phyloP scores from a whole-genome alignment of 2,888 invertebrate species.

The Pyralis farinalis region DNA sequence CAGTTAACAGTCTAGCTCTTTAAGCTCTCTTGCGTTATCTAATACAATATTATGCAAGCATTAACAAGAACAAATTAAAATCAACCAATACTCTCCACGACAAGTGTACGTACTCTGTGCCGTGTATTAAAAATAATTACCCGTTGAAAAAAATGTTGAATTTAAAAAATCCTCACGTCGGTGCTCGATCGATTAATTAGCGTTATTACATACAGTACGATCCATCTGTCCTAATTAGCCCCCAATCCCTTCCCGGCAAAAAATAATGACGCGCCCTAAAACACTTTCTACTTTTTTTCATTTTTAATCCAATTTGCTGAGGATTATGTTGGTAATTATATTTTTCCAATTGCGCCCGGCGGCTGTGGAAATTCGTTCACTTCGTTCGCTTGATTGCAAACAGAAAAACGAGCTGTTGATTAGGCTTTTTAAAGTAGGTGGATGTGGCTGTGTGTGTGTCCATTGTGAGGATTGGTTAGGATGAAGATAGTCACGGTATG shows the following conservation, averaged over 20 bases:
- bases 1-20: no score
- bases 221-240: conserved; percentile 79
- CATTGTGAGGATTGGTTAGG: conserved; percentile 2
- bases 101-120: conserved; percentile 1
- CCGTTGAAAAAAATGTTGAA: conserved; percentile 17
- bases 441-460: conserved; percentile 35
- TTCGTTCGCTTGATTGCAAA: conserved; percentile 70
- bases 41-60: no score
- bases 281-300: conserved; percentile 75
- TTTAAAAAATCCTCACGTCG: conserved; percentile 48
- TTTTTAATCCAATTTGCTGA: conserved; percentile 81
- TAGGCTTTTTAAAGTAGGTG: conserved; percentile 61
- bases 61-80: neutral
- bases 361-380: conserved; percentile 62
- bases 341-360: conserved; percentile 75
- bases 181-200: conserved; percentile 74
- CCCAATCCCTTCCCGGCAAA: conserved; percentile 69
- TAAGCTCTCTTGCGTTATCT: no score
- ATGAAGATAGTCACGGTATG: neutral
- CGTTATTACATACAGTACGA: conserved; percentile 74
- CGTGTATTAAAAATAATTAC: conserved; percentile 16
- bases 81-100: neutral
- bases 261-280: conserved; percentile 80
- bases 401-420: conserved; percentile 63
- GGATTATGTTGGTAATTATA: conserved; percentile 82